phyloP scores from a whole-genome alignment of 2,113 vertebrate species.

The Girardinichthys multiradiatus region DNA sequence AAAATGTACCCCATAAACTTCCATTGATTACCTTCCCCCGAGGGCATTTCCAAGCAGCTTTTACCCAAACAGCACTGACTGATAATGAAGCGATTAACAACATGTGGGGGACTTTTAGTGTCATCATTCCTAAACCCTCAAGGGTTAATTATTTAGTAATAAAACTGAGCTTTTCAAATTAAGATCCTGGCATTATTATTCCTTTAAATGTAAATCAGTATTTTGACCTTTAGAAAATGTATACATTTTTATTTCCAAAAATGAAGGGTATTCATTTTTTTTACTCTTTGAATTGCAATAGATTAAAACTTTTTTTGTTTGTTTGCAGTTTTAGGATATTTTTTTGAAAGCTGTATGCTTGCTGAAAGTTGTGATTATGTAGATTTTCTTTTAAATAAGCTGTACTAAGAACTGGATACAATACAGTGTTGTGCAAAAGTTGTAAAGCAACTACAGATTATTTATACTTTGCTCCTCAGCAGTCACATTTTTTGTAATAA shows the following conservation, averaged over 20 bases:
- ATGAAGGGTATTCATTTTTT: background rate
- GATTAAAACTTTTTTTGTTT: background rate
- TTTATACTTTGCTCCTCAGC: background rate
- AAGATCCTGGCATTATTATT: no score
- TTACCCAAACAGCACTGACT: conserved; percentile 23
- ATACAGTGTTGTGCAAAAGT: background rate
- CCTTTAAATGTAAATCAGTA: background rate
- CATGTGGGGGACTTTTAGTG: conserved; percentile 9
- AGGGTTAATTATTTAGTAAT: background rate
- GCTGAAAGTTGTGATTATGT: background rate
- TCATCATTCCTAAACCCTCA: conserved; percentile 12
- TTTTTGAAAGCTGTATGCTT: background rate
- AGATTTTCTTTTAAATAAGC: no score
- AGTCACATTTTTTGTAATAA: background rate
- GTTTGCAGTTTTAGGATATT: background rate
- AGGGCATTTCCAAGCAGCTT: conserved; percentile 9
- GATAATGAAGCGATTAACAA: conserved; percentile 20
- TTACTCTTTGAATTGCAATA: background rate
- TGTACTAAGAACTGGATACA: no score
- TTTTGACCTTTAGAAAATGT: no score
- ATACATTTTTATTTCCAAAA: background rate
- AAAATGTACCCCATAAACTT: conserved; percentile 39
- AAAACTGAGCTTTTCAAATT: background rate
- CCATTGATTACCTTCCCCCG: conserved; percentile 12
- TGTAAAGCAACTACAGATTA: background rate